These are phyloP conservation scores for Ascidia mentula DNA, from an alignment of 23 tunicate genomes.

Conservation along the genomic window DNA sequence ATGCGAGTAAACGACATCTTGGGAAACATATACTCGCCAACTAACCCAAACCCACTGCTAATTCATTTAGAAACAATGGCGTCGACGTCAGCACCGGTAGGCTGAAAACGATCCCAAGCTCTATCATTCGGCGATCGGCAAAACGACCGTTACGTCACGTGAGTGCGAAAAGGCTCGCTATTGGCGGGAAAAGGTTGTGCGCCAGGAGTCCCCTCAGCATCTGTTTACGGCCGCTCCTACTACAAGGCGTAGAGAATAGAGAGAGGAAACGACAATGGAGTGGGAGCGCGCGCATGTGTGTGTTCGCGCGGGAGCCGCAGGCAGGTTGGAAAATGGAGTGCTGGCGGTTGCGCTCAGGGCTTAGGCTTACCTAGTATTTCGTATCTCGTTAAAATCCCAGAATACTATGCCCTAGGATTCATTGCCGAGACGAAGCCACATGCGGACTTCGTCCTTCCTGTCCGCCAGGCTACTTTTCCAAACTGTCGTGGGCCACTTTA, in stretches of 20 bases:
- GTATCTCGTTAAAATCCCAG: not conserved
- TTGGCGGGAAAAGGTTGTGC: not conserved
- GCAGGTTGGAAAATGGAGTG: not conserved
- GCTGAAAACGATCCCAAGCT: too few relatives aligned
- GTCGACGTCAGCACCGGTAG: too few relatives aligned
- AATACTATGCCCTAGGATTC: too few relatives aligned
- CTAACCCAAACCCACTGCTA: not conserved
- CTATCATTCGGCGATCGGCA: not conserved
- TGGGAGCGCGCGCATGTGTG: not conserved
- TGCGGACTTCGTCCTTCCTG: too few relatives aligned
- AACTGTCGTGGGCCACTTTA: not conserved
- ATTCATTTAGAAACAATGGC: not conserved
- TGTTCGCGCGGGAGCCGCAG: not conserved
- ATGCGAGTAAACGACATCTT: too few relatives aligned
- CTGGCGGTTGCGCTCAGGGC: not conserved
- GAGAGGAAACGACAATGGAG: not conserved
- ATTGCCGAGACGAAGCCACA: too few relatives aligned
- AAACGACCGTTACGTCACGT: slow-evolving; percentile 17
- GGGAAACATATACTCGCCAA: too few relatives aligned
- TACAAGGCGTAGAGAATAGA: slow-evolving; percentile 4
- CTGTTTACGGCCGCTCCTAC: slow-evolving; percentile 4
- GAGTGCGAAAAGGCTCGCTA: not conserved
- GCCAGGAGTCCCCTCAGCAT: not conserved
- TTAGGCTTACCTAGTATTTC: too few relatives aligned
- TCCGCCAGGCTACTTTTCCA: not conserved